A percentile compares a stretch with the other conserved stretches of the same genome.
Evolutionary conservation across 2,888 invertebrate species (phyloP).

Genomic region (Platypus cylindrus): DNA sequence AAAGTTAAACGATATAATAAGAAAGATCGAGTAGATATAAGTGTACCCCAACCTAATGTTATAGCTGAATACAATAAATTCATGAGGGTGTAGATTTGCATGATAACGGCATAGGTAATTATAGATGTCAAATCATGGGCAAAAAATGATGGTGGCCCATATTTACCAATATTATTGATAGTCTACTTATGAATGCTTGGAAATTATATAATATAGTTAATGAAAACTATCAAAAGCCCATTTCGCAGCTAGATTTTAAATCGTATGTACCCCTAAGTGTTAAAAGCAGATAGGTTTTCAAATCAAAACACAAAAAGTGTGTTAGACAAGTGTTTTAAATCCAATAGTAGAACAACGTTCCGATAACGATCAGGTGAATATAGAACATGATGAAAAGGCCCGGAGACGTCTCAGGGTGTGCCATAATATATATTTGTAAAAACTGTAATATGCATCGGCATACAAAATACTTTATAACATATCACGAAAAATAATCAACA

Average conservation of each 20-base stretch:
- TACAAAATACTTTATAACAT: no score
- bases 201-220: slow-evolving; percentile 7
- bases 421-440: no score
- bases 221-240: slow-evolving; percentile 14
- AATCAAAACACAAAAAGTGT: slow-evolving; percentile 3
- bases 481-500: no score
- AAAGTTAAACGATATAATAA: slow-evolving; percentile 5
- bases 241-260: slow-evolving; percentile 16
- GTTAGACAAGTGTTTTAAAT: slow-evolving; percentile 4
- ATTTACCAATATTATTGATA: slow-evolving; percentile 2
- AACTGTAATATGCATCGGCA: no score
- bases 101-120: slow-evolving; percentile 6
- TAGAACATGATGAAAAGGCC: slow-evolving; percentile 6
- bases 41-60: slow-evolving; percentile 5
- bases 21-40: slow-evolving; percentile 3
- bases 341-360: slow-evolving; percentile 6
- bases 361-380: slow-evolving; percentile 8
- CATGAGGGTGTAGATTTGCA: slow-evolving; percentile 8
- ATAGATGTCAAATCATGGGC: slow-evolving; percentile 4
- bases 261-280: slow-evolving; percentile 13
- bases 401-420: slow-evolving; percentile 10
- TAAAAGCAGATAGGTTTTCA: no score
- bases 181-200: not conserved
- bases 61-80: slow-evolving; percentile 9
- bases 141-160: slow-evolving; percentile 13